Percentiles rank a stretch among this genome's conserved stretches.
Evolutionary conservation across 1,140 invertebrate genomes (phyloP).

Genomic region (Drosophila ananassae): DNA sequence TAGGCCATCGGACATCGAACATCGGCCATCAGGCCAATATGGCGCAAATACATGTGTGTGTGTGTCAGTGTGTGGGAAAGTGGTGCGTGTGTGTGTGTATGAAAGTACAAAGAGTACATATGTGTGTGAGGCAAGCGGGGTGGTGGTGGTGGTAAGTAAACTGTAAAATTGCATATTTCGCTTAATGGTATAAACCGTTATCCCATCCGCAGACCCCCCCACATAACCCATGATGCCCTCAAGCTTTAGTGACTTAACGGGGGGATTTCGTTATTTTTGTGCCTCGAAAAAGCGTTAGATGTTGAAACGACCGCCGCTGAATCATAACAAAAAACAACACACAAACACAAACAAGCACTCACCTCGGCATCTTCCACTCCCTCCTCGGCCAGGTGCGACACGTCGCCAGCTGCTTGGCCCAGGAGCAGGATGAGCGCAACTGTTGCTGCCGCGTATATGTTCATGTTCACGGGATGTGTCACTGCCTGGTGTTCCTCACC

Average conservation of each 20-base stretch:
- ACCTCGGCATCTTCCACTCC: conserved; percentile 40
- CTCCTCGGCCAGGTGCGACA: conserved; percentile 28
- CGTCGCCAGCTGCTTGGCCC: conserved; percentile 57
- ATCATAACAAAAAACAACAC: conserved; percentile 63
- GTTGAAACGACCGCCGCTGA: conserved; percentile 50
- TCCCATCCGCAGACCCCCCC: conserved; percentile 11
- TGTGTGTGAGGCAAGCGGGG: conserved; percentile 34
- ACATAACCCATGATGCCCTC: conserved; percentile 1
- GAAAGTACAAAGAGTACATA: conserved; percentile 14
- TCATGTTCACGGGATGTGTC: conserved; percentile 45
- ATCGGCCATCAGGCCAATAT: conserved; percentile 61
- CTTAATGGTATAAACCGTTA: conserved; percentile 30
- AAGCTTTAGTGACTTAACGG: conserved; percentile 43
- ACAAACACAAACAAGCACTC: conserved; percentile 40
- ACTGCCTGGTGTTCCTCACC: neutral
- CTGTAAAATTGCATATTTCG: conserved; percentile 54
- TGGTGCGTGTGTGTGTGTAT: conserved; percentile 15
- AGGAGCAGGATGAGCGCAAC: conserved; percentile 69
- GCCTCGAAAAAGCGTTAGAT: conserved; percentile 62
- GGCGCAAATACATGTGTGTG: conserved; percentile 44
- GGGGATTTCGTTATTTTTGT: conserved; percentile 33
- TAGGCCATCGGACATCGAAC: conserved; percentile 39
- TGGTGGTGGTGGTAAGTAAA: conserved; percentile 29
- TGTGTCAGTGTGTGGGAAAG: conserved; percentile 14
- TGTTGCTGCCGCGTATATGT: conserved; percentile 76